Evolutionary conservation across 2,797 vertebrate genomes (phyloP), one percentile per base, ranked within the genome.

Genomic region (Syndactyla subalaris): DNA sequence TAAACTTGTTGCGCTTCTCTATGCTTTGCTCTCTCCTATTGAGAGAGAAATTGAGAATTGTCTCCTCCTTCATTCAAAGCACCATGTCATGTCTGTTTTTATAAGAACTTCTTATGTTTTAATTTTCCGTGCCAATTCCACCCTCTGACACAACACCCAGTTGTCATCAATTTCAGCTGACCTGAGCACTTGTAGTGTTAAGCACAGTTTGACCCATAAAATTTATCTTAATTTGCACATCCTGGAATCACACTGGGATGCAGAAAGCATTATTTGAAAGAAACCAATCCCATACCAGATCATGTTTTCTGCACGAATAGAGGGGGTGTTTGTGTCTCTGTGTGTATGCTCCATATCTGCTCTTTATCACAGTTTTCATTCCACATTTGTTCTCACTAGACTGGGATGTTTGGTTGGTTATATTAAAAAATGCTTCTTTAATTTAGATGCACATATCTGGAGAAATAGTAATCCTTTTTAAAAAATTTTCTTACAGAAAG

Each of bases 181-280:
- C 83, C 93, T 67, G 45, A 81, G 77, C 52, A 71, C 34, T 71
- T 70, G 59, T 76, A 91, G 20, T 41, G 34, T 79, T 92, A 95
- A 76, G 71, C 91, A 88, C 30, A 94, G 86, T 90, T 92, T 90
- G 85, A 82, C 74, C 73, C 67, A 71, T 79, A 87, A 84, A 61
- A 61, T 92, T 92, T 95, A 81, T 93, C 76, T 94, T 84, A 86
- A 93, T 88, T 94, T 95, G 30, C 77, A 93, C 74, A 95, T 95
- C 91, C 83, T 95, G 76, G 83, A 95, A 36, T 88, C 92, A 90
- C 41, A 90, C 79, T 81, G 82, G 62, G 59, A 92, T 82, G 19
- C 55, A 88, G 59, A 93, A 94, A 94, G 63, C 77, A 82, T 88
- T 71, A 82, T 85, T 92, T 93, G 67, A 79, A 91, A 85, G 85